Conservation (phyloP, 2,888 invertebrate species). For the Schrankia costaestrigalis region DNA sequence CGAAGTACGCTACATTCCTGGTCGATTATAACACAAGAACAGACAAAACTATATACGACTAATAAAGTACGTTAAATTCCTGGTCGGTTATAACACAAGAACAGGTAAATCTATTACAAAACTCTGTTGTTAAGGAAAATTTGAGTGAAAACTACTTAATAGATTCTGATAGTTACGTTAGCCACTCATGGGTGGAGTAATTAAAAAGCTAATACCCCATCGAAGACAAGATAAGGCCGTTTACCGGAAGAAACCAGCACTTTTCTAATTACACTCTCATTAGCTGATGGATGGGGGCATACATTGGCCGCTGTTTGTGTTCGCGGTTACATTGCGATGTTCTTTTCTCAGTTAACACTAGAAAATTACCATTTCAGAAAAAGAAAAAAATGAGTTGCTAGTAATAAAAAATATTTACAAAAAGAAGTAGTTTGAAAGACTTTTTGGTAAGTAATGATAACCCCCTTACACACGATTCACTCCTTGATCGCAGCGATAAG, state of each 20-base stretch:
- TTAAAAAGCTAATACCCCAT: conserved; percentile 73
- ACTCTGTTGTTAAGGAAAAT: no score
- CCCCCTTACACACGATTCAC: conserved; percentile 39
- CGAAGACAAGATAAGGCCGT: conserved; percentile 77
- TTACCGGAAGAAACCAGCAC: conserved; percentile 74
- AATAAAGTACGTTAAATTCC: no score
- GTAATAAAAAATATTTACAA: conserved; percentile 6
- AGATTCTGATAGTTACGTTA: no score
- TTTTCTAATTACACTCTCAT: conserved; percentile 78
- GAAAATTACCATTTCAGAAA: conserved; percentile 11
- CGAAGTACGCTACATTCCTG: no score
- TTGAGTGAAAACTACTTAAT: no score
- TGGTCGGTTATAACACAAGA: no score
- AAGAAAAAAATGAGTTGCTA: background rate
- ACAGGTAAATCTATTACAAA: background rate
- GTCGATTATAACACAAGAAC: no score
- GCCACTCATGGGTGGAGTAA: conserved; percentile 54
- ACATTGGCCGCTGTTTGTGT: conserved; percentile 29
- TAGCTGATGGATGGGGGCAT: conserved; percentile 69
- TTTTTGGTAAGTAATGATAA: conserved; percentile 20
- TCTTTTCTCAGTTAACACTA: conserved; percentile 24
- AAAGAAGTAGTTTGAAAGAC: conserved; percentile 1
- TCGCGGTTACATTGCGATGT: conserved; percentile 20
- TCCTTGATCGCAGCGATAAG: conserved; percentile 73
- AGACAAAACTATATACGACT: no score